These are phyloP conservation scores for human (Homo sapiens) DNA, from an alignment of 2,113 vertebrate species.

Conservation along the genomic window GRCh38 chr2:143382501-143383000, in stretches of 20 bases:
- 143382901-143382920: not conserved
- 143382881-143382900: conserved; percentile 10
- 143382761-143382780: conserved; percentile 59
- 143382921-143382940: not conserved
- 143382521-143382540: not conserved
- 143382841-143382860: conserved; percentile 32
- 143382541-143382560: not conserved
- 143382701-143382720: conserved; percentile 74
- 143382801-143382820: conserved; percentile 25
- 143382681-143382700: conserved; percentile 76
- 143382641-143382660: not conserved
- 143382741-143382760: conserved; percentile 19
- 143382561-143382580: not conserved
- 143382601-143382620: not conserved
- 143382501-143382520: not conserved
- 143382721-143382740: conserved; percentile 74
- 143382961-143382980: conserved; percentile 35
- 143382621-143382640: not conserved
- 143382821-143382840: conserved; percentile 55
- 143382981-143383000: conserved; percentile 40
- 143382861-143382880: not conserved
- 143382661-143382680: conserved; percentile 33
- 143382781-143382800: conserved; percentile 73
- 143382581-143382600: not conserved
- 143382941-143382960: conserved; percentile 23